These are phyloP conservation scores for Sarotherodon lohbergeri DNA, from an alignment of 2,113 vertebrate species.

Conservation along the genomic window DNA sequence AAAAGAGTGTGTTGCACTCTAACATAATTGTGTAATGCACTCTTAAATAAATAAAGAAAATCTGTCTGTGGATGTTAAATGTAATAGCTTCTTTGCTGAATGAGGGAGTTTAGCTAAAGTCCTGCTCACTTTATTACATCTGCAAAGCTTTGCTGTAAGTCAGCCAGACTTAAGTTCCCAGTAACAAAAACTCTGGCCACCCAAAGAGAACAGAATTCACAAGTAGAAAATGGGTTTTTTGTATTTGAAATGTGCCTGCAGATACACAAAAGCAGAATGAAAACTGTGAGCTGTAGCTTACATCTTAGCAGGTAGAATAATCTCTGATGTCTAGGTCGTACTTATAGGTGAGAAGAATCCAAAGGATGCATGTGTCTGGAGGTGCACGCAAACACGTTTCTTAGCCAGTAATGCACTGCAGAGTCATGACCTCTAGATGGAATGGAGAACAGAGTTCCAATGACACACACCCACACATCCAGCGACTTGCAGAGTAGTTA, in stretches of 20 bases:
- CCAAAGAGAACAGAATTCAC: neutral
- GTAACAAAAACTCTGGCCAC: neutral
- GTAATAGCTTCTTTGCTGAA: neutral
- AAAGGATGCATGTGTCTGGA: neutral
- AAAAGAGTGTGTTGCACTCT: neutral
- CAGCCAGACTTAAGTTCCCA: neutral
- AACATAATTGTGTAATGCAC: neutral
- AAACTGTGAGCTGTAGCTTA: neutral
- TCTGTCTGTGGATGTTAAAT: neutral
- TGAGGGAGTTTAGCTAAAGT: neutral
- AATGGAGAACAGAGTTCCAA: neutral
- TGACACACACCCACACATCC: neutral
- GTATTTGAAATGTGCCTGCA: neutral
- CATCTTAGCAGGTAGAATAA: constrained; percentile 2
- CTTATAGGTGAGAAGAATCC: neutral
- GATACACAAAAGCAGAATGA: neutral
- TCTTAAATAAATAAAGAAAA: neutral
- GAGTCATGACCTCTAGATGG: neutral
- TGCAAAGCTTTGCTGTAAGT: neutral
- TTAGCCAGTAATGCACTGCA: neutral
- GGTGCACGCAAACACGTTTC: neutral
- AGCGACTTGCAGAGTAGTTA: neutral
- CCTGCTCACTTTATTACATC: neutral
- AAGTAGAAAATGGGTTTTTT: neutral
- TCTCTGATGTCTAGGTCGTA: neutral